A percentile compares a stretch with the other conserved stretches of the same genome.
Evolutionary conservation across 2,888 invertebrate genomes (phyloP).

Genomic region (Cylindroiulus punctatus): DNA sequence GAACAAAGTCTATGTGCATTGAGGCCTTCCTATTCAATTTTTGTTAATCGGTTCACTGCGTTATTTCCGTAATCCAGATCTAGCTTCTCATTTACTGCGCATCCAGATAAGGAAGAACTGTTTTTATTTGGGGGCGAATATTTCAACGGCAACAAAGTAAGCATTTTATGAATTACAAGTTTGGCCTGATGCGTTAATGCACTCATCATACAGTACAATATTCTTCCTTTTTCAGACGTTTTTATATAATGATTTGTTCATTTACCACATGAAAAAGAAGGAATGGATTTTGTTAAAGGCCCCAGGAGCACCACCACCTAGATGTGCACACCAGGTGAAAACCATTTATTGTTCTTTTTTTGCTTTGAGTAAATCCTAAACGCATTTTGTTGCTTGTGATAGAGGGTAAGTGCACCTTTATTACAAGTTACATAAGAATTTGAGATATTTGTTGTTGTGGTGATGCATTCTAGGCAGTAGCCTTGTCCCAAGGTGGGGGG

Average conservation of each 20-base stretch:
- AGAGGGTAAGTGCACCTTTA: background rate
- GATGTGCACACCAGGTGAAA: constrained; percentile 83
- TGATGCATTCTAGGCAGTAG: constrained; percentile 70
- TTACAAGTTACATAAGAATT: background rate
- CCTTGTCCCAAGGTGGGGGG: constrained; percentile 79
- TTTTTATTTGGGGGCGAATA: constrained; percentile 93
- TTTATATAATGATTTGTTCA: constrained; percentile 85
- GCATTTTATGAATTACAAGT: no score
- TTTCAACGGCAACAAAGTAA: constrained; percentile 84
- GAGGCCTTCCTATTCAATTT: no score
- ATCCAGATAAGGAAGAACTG: constrained; percentile 87
- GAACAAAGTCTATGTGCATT: no score
- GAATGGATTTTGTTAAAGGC: constrained; percentile 83
- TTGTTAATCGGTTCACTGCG: background rate
- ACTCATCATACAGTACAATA: no score
- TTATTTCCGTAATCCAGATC: constrained; percentile 72
- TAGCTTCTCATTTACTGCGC: constrained; percentile 81
- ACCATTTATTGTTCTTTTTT: no score
- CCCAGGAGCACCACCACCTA: constrained; percentile 86
- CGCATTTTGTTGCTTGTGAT: no score
- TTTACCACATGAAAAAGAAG: constrained; percentile 81
- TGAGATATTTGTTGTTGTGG: no score
- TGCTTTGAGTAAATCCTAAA: no score
- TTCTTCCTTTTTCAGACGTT: constrained; percentile 75
- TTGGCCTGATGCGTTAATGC: background rate